phyloP scores from a whole-genome alignment of 2,888 invertebrate genomes.

The Aelia acuminata region DNA sequence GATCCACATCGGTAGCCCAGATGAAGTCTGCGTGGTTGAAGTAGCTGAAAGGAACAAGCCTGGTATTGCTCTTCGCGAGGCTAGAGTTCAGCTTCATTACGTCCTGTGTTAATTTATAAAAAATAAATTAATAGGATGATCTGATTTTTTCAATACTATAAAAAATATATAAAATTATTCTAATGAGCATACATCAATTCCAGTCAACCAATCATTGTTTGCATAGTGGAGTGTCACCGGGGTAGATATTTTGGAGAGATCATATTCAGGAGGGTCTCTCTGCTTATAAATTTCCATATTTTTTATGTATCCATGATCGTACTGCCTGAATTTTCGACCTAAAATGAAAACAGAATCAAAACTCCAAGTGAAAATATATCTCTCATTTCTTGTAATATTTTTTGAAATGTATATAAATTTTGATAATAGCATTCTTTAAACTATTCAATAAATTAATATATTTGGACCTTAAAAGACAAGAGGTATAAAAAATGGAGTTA shows the following conservation, averaged over 20 bases:
- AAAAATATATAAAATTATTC: constrained; percentile 68
- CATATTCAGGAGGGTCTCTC: background rate
- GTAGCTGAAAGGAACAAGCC: background rate
- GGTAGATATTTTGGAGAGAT: background rate
- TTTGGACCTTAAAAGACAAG: too few relatives aligned
- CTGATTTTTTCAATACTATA: background rate
- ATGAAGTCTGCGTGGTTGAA: constrained; percentile 36
- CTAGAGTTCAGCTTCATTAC: background rate
- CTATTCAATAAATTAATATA: too few relatives aligned
- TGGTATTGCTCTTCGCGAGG: background rate
- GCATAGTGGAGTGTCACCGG: constrained; percentile 1
- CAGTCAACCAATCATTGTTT: background rate
- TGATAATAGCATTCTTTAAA: too few relatives aligned
- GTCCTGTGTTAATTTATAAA: constrained; percentile 62
- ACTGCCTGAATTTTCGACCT: background rate
- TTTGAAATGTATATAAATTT: too few relatives aligned
- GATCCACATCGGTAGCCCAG: constrained; percentile 12
- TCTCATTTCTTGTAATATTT: background rate
- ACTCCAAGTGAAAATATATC: background rate
- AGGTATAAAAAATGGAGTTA: too few relatives aligned
- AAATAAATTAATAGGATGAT: constrained; percentile 61
- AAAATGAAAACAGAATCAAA: background rate
- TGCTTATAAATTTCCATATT: background rate
- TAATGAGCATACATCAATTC: background rate
- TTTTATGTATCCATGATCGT: background rate